Conservation (phyloP, 2,888 invertebrate genomes). For the Mythimna ferrago region DNA sequence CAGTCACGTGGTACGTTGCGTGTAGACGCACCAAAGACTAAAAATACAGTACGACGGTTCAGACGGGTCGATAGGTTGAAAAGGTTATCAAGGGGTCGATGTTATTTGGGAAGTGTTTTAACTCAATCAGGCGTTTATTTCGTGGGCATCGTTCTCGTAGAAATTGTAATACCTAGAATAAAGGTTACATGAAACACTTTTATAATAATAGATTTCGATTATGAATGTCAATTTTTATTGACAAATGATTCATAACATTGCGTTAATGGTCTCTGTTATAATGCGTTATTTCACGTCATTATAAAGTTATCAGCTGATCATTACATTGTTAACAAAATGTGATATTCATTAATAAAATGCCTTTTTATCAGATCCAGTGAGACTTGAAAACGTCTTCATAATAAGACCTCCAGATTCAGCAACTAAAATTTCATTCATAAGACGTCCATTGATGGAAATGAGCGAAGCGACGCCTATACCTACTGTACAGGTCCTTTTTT, state of each 20-base stretch:
- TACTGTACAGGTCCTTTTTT: neutral
- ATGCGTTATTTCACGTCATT: constrained; percentile 14
- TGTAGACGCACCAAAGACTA: constrained; percentile 67
- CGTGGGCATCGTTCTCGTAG: neutral
- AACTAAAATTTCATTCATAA: neutral
- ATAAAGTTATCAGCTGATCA: constrained; percentile 1
- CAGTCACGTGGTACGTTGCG: constrained; percentile 73
- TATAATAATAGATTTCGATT: neutral
- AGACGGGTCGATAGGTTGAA: constrained; percentile 21
- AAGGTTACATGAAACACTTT: neutral
- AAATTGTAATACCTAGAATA: neutral
- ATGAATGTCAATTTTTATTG: neutral
- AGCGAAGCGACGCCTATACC: too few relatives aligned
- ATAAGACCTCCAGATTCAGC: neutral
- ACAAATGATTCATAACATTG: constrained; percentile 3
- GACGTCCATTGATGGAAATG: neutral
- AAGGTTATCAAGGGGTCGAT: constrained; percentile 33
- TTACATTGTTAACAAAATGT: neutral
- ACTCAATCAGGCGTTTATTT: neutral
- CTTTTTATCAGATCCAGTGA: neutral
- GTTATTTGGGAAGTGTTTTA: constrained; percentile 15
- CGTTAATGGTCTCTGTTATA: neutral
- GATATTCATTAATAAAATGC: neutral
- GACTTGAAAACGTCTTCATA: neutral
- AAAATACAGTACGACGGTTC: constrained; percentile 30